phyloP scores from a whole-genome alignment of 2,888 invertebrate genomes.

The Platynereis dumerilii region DNA sequence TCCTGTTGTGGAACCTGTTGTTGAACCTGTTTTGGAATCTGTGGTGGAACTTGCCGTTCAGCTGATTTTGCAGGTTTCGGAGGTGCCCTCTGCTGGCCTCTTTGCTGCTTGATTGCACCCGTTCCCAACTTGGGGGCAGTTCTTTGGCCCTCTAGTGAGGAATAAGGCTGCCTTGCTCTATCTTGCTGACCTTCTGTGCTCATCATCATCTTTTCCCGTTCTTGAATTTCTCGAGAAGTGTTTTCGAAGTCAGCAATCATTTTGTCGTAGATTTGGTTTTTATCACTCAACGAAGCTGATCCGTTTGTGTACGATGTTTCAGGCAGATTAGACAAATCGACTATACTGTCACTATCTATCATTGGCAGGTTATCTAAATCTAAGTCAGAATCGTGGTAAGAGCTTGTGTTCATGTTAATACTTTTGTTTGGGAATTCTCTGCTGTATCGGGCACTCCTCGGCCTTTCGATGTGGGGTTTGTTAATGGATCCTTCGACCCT shows the following conservation, averaged over 20 bases:
- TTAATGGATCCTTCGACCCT: background rate
- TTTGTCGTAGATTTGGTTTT: background rate
- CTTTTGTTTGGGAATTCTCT: background rate
- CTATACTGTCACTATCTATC: background rate
- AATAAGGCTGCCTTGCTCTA: too few species aligned
- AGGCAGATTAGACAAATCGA: background rate
- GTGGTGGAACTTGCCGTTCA: too few species aligned
- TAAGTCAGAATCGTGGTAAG: background rate
- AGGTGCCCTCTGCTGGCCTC: slow-evolving; percentile 21
- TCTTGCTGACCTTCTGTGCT: slow-evolving; percentile 4
- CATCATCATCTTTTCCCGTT: slow-evolving; percentile 11
- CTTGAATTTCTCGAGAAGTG: slow-evolving; percentile 12
- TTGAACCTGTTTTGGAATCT: too few species aligned
- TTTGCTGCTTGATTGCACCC: background rate
- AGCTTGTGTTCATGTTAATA: background rate
- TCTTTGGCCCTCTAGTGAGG: slow-evolving; percentile 1
- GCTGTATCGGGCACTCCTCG: background rate
- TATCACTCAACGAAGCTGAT: background rate
- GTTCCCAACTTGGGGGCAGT: slow-evolving; percentile 1
- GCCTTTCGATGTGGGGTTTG: background rate
- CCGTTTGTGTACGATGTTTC: background rate
- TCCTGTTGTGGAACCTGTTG: too few species aligned
- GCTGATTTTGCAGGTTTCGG: too few species aligned
- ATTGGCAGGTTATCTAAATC: background rate
- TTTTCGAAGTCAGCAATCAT: slow-evolving; percentile 20